Conservation (phyloP, 2,797 vertebrate species). For the Bucorvus abyssinicus region DNA sequence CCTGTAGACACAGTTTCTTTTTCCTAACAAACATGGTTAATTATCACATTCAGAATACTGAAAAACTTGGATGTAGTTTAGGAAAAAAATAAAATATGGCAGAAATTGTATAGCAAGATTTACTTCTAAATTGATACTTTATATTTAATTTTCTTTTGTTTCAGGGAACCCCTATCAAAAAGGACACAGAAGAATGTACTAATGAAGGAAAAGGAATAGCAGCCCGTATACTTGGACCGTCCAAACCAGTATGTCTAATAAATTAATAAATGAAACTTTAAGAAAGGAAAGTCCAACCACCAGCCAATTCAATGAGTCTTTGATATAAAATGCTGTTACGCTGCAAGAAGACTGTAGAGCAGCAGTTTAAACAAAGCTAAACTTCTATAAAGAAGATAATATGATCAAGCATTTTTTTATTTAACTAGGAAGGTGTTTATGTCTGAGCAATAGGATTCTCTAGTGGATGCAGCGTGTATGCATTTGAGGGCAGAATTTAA, state of each 20-base stretch:
- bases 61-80: background rate
- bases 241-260: slow-evolving; percentile 86
- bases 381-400: background rate
- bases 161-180: slow-evolving; percentile 86
- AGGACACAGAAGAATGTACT: slow-evolving; percentile 88
- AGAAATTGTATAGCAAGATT: background rate
- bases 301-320: background rate
- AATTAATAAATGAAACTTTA: background rate
- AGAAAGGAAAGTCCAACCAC: background rate
- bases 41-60: background rate
- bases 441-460: background rate
- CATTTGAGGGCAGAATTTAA: background rate
- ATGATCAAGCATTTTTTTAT: background rate
- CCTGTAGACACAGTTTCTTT: background rate
- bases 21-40: background rate
- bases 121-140: background rate
- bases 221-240: slow-evolving; percentile 91
- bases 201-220: slow-evolving; percentile 93
- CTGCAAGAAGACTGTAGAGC: background rate
- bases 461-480: background rate
- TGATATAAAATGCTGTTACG: background rate
- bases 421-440: background rate
- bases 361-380: background rate
- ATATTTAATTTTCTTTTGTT: background rate
- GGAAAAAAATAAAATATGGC: background rate